phyloP scores from a whole-genome alignment of 2,797 vertebrate species.

The Otolemur crassicaudatus region DNA sequence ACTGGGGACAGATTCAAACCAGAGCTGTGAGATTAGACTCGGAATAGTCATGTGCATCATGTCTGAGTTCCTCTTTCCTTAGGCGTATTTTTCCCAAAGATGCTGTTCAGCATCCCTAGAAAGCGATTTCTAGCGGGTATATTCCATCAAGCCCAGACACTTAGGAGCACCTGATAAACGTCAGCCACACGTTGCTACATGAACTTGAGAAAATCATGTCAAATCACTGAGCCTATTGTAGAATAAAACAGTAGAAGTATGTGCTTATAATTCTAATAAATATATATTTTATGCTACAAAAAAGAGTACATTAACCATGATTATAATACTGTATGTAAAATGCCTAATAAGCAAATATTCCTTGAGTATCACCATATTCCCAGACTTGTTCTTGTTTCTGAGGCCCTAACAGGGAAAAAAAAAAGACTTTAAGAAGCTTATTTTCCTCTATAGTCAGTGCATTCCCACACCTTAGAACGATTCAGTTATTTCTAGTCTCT shows the following conservation, averaged over 20 bases:
- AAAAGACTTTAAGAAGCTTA: background rate
- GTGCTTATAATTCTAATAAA: background rate
- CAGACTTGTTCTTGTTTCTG: background rate
- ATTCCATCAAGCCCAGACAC: background rate
- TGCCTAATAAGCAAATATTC: background rate
- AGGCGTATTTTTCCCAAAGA: background rate
- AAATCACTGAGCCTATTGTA: background rate
- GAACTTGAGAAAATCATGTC: slow-evolving; percentile 30
- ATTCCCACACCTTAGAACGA: background rate
- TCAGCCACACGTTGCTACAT: background rate
- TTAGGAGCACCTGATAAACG: background rate
- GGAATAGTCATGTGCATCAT: background rate
- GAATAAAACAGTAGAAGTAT: background rate
- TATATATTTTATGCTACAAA: background rate
- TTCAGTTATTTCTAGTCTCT: background rate
- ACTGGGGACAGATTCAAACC: background rate
- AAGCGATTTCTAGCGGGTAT: background rate
- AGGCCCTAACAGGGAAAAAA: background rate
- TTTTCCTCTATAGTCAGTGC: background rate
- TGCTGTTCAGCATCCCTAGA: background rate
- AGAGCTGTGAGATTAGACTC: background rate
- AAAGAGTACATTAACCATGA: background rate
- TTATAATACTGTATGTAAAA: background rate
- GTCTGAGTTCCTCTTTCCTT: background rate
- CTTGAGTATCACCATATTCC: background rate